Evolutionary conservation across 2,888 invertebrate genomes (phyloP), one percentile per base, ranked within the genome.

Genomic region (Chironomus riparius): DNA sequence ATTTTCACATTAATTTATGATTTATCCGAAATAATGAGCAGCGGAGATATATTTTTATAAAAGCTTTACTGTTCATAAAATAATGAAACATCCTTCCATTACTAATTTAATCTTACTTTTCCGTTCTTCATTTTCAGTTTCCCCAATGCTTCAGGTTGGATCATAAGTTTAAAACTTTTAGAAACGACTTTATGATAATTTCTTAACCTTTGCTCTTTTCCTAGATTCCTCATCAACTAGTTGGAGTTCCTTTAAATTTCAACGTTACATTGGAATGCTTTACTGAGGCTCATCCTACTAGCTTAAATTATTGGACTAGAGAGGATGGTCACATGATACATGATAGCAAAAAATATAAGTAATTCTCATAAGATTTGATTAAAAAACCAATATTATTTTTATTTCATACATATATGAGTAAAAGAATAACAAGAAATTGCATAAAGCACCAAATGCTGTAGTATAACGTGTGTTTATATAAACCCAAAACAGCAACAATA

Each of bases 281-380:
- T 82, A 93, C 94, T 5, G 95, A 95, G 84, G 95, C 95, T 2
- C 93, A 94, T 85, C 95, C 95, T 3, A 92, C 92, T 47, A 95
- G 95, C 15, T 87, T 95, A 77, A 95, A 95, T 85, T 94, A 94
- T 82, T 95, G 94, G 95, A 93, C 94, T 0, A 86, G 92, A 77
- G 93, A 93, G 81, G 93, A 92, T 80, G 93, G 92, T 10, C 90
- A 92, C 81, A 95, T 95, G 94, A 93, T 95, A 78, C 93, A 93
- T 81, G 93, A 94, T 81, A 92, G 90, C 74, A 83, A 86, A 76
- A 95, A 95, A 83, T 95, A 94, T 83, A 91, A 87, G 84, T 84
- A 22, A 62, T 38, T 38, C 38, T 38, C 38, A 10, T 38, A 38
- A 38, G 38, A 38, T 38, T 38, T 38, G 38, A 38, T 38, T 38